Conservation (phyloP, 2,797 vertebrate species). For the Allobates femoralis region DNA sequence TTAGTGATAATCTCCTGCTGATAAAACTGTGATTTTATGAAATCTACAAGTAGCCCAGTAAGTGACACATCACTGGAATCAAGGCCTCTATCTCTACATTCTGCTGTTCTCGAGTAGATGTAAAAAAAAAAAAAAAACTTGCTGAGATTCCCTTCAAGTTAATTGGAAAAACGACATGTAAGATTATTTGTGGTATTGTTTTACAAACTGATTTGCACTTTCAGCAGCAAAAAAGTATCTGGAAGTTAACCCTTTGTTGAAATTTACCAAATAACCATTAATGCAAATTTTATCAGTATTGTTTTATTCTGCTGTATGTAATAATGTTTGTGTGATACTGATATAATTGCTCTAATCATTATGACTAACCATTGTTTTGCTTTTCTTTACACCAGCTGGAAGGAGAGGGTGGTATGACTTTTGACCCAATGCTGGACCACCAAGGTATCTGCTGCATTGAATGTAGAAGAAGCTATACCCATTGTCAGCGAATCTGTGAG, state of each 20-base stretch:
- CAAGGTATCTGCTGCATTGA: slow-evolving; percentile 91
- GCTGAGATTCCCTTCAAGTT: too few species aligned
- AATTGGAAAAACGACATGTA: too few species aligned
- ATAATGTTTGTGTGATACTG: not conserved
- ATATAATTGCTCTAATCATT: not conserved
- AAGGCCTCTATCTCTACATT: too few species aligned
- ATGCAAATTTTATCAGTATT: not conserved
- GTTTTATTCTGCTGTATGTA: not conserved
- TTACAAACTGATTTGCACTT: too few species aligned
- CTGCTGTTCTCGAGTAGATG: too few species aligned
- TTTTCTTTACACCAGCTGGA: slow-evolving; percentile 77
- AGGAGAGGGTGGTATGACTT: slow-evolving; percentile 83
- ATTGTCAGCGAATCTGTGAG: slow-evolving; percentile 91
- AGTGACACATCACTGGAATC: too few species aligned
- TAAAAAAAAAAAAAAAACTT: too few species aligned
- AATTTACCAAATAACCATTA: not conserved
- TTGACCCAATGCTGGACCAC: slow-evolving; percentile 94
- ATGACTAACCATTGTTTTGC: not conserved
- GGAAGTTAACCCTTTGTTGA: not conserved
- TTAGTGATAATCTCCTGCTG: too few species aligned
- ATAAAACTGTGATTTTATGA: too few species aligned
- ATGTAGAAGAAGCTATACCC: slow-evolving; percentile 88
- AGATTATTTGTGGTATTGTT: too few species aligned
- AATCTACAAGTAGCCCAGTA: too few species aligned
- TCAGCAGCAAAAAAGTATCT: too few species aligned